Percentiles rank a stretch among this genome's conserved stretches.
These are phyloP conservation scores for Muricea muricata DNA, from an alignment of 92 coral and sea anemone genomes.

Conservation along the genomic window DNA sequence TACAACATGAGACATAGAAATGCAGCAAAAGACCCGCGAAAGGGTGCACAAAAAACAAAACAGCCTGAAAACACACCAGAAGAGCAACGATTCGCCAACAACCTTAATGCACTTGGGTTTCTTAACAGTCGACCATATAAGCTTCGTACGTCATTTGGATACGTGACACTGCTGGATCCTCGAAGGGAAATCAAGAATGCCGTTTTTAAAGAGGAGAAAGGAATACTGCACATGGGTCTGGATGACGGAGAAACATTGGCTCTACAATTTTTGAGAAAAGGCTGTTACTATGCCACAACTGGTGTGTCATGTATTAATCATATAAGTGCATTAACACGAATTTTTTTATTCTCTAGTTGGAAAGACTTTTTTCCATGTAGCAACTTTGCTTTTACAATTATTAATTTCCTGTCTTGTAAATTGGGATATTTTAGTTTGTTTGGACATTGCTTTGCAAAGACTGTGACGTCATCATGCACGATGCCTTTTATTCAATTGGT, in stretches of 20 bases:
- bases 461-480: too few species aligned
- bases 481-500: too few species aligned
- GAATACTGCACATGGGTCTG: slow-evolving; percentile 7
- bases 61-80: background rate
- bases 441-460: too few species aligned
- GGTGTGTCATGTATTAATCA: background rate
- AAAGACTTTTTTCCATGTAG: too few species aligned
- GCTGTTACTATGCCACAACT: slow-evolving; percentile 7
- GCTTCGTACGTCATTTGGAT: background rate
- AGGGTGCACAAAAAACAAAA: background rate
- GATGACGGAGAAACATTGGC: slow-evolving; percentile 10
- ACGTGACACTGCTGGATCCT: slow-evolving; percentile 5
- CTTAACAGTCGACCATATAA: background rate
- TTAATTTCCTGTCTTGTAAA: too few species aligned
- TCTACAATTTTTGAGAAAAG: slow-evolving; percentile 6
- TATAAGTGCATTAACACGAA: too few species aligned
- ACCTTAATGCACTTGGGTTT: background rate
- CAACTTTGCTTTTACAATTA: too few species aligned
- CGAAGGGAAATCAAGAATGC: background rate
- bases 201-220: slow-evolving; percentile 1
- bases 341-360: too few species aligned
- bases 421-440: too few species aligned
- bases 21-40: background rate
- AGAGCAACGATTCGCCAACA: background rate
- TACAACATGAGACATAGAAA: background rate